Conservation (phyloP, 2,113 vertebrate genomes). For the Dromaius novaehollandiae region DNA sequence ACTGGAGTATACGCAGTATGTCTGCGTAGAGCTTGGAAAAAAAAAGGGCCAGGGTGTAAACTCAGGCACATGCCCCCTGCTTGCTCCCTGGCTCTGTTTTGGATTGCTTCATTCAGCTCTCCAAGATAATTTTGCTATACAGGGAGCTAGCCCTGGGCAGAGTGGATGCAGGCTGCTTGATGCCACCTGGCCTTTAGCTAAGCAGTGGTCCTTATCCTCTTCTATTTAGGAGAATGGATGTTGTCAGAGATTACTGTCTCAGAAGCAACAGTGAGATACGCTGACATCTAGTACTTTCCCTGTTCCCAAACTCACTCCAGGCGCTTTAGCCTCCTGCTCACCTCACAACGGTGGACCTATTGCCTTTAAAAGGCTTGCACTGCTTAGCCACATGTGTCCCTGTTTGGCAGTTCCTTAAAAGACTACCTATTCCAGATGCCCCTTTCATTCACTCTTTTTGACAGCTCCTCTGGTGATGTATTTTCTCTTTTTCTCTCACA, state of each 20-base stretch:
- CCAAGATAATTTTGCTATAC: background rate
- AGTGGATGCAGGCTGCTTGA: background rate
- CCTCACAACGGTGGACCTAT: background rate
- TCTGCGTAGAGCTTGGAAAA: too few species aligned
- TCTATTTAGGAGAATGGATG: background rate
- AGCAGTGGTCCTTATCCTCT: background rate
- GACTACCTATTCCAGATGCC: rapidly evolving
- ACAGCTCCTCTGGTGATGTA: background rate
- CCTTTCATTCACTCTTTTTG: background rate
- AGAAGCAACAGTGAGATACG: background rate
- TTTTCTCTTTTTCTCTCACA: background rate
- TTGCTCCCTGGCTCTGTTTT: background rate
- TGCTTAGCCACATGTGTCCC: background rate
- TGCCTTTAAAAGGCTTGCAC: background rate
- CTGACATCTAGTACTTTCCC: rapidly evolving
- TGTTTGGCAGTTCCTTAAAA: background rate
- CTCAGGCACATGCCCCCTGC: background rate
- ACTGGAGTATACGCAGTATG: background rate
- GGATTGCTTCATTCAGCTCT: background rate
- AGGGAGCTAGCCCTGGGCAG: background rate
- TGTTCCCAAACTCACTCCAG: background rate
- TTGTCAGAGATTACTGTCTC: background rate
- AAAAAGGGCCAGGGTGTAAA: background rate
- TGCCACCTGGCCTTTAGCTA: background rate
- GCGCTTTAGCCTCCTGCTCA: background rate